Evolutionary conservation across 2,113 vertebrate species (phyloP), one percentile per base, ranked within the genome.

Genomic region (Tiliqua scincoides): DNA sequence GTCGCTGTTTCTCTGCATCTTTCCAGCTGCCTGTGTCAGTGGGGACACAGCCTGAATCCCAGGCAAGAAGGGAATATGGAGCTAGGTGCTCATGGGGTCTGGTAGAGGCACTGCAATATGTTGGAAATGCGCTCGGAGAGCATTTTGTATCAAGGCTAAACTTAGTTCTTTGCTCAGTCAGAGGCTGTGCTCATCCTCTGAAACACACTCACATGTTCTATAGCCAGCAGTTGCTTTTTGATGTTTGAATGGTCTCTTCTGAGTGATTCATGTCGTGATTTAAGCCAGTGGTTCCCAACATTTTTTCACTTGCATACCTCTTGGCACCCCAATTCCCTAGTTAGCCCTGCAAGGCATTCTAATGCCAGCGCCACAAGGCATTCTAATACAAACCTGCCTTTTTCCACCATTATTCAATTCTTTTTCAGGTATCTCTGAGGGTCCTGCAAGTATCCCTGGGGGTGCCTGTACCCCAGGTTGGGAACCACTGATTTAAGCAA

Each of bases 51-150:
- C 0, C 68, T 18, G 11, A 54, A 32, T 1, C 3, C 15, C 10
- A 7, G 0, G 0, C 0, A 25, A 0, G 1, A 37, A 15, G 17
- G n/a, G 59, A n/a, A n/a, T 7, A 1, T 76, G 73, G 74, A 78
- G 79, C 21, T 1, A 25, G 68, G 54, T 82, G 23, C 37, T 1
- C 8, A 14, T 0, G 2, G 61, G 25, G 3, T 9, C 3, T 2
- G 48, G 10, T 32, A 54, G 76, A 63, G 30, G 59, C 27, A 0
- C 48, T 59, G 63, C 82, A 80, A 18, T 0, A 0, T 37, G 11
- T 70, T 75, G 23, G 59, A 40, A 27, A 15, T 43, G 37, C 8
- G 1, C 0, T 4, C 30, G 61, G 0, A 3, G 0, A 48, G 57
- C 54, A 37, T 43, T 7, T 0, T 0, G 0, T 0, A 0, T 21